Percentiles rank a stretch among this genome's conserved stretches.
phyloP scores from a whole-genome alignment of 1,140 invertebrate species.

The Drosophila ohnishii region DNA sequence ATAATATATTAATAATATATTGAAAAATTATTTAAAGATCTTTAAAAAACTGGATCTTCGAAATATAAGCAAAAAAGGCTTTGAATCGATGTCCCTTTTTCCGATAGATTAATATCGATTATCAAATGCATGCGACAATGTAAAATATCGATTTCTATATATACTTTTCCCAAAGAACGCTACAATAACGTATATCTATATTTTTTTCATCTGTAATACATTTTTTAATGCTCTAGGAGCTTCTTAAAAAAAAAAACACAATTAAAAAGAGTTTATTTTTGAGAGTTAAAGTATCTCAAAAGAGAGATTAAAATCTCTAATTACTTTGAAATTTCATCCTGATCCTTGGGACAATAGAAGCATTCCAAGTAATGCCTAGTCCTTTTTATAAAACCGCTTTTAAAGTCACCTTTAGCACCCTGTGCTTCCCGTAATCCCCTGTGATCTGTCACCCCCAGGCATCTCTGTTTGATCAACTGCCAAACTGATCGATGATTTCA shows the following conservation, averaged over 20 bases:
- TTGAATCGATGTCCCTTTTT: no score
- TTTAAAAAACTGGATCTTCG: no score
- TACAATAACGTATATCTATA: no score
- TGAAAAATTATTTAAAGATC: no score
- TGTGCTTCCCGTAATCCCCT: background rate
- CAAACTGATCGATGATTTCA: slow-evolving; percentile 42
- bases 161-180: no score
- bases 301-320: slow-evolving; percentile 6
- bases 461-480: slow-evolving; percentile 35
- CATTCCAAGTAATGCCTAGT: background rate
- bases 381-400: background rate
- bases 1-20: no score
- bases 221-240: background rate
- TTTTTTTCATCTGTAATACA: background rate
- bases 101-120: no score
- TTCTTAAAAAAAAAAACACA: background rate
- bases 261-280: background rate
- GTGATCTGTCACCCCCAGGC: slow-evolving; percentile 3
- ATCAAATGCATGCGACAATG: no score
- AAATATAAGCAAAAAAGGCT: no score
- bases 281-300: background rate
- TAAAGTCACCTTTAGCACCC: slow-evolving; percentile 1
- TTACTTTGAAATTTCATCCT: background rate
- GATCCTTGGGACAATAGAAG: background rate
- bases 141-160: no score